phyloP scores from a whole-genome alignment of 1,140 invertebrate genomes.

The Rhopalosiphum maidis region DNA sequence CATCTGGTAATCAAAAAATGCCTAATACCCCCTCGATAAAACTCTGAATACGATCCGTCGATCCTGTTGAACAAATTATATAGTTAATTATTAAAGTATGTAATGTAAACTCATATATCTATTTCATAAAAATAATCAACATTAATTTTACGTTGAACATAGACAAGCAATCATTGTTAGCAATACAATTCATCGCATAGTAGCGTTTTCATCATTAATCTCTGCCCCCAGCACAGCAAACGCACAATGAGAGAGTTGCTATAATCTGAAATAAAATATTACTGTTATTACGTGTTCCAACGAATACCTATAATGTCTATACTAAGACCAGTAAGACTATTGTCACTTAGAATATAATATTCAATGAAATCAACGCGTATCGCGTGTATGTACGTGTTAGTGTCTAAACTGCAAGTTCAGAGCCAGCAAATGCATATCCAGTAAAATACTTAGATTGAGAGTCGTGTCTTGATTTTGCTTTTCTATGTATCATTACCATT shows the following conservation, averaged over 20 bases:
- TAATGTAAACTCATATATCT: background rate
- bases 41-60: background rate
- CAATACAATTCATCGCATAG: background rate
- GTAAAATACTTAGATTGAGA: slow-evolving; percentile 12
- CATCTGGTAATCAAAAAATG: too few relatives aligned
- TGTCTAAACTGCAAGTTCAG: background rate
- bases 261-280: background rate
- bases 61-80: background rate
- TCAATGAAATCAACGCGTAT: background rate
- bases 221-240: background rate
- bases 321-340: background rate
- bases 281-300: background rate
- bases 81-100: background rate
- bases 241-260: background rate
- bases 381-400: background rate
- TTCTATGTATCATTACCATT: slow-evolving; percentile 15
- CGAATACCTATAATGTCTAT: background rate
- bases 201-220: background rate
- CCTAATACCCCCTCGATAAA: too few relatives aligned
- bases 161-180: background rate
- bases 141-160: background rate
- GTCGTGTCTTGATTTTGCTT: slow-evolving; percentile 19
- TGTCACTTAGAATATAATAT: background rate
- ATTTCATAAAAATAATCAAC: background rate
- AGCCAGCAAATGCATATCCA: background rate